phyloP scores from a whole-genome alignment of 2,888 invertebrate species.

The Brachyopa scutellaris region DNA sequence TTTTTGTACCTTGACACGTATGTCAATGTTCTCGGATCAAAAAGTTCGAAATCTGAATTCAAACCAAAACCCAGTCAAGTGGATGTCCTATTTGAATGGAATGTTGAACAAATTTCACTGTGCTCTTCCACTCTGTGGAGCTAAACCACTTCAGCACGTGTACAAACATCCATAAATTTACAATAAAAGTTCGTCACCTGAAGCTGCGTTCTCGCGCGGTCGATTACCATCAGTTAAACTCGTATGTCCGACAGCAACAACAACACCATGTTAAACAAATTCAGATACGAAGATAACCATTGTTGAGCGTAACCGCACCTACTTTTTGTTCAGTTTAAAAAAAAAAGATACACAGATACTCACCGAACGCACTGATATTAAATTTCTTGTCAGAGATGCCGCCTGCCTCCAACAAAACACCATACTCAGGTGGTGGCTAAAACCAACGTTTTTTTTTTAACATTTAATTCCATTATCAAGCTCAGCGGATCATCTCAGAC shows the following conservation, averaged over 20 bases:
- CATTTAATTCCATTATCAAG: slow-evolving; percentile 63
- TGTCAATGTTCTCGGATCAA: no score
- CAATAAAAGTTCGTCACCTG: slow-evolving; percentile 50
- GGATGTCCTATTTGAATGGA: neutral
- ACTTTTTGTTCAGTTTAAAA: no score
- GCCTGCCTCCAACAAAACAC: slow-evolving; percentile 11
- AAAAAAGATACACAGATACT: no score
- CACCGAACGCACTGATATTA: slow-evolving; percentile 48
- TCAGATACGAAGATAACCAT: slow-evolving; percentile 48
- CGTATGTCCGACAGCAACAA: slow-evolving; percentile 22
- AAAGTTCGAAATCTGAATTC: no score
- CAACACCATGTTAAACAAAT: slow-evolving; percentile 55
- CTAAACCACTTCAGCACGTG: slow-evolving; percentile 39
- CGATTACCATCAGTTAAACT: slow-evolving; percentile 55
- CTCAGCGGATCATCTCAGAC: slow-evolving; percentile 48
- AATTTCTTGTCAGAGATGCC: slow-evolving; percentile 38
- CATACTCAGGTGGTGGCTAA: slow-evolving; percentile 24
- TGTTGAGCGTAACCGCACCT: slow-evolving; percentile 53
- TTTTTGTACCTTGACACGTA: no score
- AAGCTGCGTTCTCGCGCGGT: slow-evolving; percentile 10
- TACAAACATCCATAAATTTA: slow-evolving; percentile 30
- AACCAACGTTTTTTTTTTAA: neutral
- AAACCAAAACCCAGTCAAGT: no score
- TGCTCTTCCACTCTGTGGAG: no score
- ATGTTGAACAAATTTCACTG: slow-evolving; percentile 5